Evolutionary conservation across 1,140 invertebrate species (phyloP).

Genomic region (Rhagoletis zephyria): DNA sequence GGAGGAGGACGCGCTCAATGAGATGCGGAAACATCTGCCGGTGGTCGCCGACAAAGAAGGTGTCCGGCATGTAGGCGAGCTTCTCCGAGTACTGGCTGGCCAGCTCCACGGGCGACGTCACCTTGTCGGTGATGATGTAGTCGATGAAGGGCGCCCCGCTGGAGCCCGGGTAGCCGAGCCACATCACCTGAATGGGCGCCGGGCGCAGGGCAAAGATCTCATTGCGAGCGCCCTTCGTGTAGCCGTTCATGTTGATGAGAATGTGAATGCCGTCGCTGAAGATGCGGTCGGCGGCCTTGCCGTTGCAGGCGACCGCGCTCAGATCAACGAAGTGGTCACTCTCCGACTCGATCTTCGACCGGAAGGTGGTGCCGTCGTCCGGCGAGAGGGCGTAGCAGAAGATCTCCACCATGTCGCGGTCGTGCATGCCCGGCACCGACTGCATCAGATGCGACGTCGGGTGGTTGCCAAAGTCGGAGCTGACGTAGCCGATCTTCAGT

Average conservation of each 20-base stretch:
- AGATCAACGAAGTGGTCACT: constrained; percentile 97
- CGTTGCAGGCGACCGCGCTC: constrained; percentile 91
- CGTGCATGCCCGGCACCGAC: constrained; percentile 97
- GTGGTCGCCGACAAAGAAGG: constrained; percentile 99
- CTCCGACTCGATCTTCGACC: constrained; percentile 93
- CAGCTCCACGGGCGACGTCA: constrained; percentile 92
- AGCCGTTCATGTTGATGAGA: constrained; percentile 99
- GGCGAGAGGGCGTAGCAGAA: constrained; percentile 97
- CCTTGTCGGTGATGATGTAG: constrained; percentile 95
- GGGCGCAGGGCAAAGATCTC: constrained; percentile 98
- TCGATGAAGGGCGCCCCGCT: constrained; percentile 99
- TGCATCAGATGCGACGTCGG: constrained; percentile 99
- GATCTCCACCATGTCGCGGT: constrained; percentile 89
- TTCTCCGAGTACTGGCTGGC: constrained; percentile 97
- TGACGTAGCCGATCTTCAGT: constrained; percentile 96
- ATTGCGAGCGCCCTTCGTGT: constrained; percentile 98
- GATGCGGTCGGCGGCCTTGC: constrained; percentile 96
- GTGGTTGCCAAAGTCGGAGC: constrained; percentile 99
- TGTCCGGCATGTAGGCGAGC: constrained; percentile 97
- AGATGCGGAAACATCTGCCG: constrained; percentile 99
- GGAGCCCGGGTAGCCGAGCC: constrained; percentile 99
- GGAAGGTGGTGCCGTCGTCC: constrained; percentile 98
- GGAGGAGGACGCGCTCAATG: too few species aligned
- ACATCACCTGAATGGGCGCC: constrained; percentile 97
- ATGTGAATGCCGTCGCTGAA: constrained; percentile 96